phyloP scores from a whole-genome alignment of 2,888 invertebrate species.

The Ornithoptera alexandrae region DNA sequence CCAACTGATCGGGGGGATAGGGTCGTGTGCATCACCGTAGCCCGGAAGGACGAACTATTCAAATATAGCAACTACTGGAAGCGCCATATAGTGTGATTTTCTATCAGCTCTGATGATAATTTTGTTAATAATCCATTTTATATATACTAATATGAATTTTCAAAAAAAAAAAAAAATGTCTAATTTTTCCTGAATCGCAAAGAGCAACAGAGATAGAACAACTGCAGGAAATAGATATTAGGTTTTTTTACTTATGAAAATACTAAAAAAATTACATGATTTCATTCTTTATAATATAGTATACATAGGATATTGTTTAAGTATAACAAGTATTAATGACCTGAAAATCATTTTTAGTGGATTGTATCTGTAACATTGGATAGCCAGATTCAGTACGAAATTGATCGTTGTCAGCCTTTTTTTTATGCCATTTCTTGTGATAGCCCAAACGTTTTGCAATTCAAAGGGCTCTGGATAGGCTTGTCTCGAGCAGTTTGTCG shows the following conservation, averaged over 20 bases:
- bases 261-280: too few species aligned
- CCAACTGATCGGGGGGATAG: constrained; percentile 19
- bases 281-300: too few species aligned
- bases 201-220: too few species aligned
- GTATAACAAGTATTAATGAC: too few species aligned
- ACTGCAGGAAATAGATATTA: too few species aligned
- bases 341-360: too few species aligned
- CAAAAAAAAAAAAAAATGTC: too few species aligned
- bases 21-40: constrained; percentile 11
- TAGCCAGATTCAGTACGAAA: constrained; percentile 33
- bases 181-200: too few species aligned
- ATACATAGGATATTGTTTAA: too few species aligned
- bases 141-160: too few species aligned
- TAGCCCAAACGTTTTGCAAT: constrained; percentile 57
- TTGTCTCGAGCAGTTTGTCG: constrained; percentile 46
- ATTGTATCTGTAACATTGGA: not conserved
- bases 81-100: not conserved
- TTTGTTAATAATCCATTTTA: too few species aligned
- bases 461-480: constrained; percentile 53
- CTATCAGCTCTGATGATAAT: not conserved
- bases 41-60: not conserved
- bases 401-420: constrained; percentile 39
- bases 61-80: constrained; percentile 1
- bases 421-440: constrained; percentile 57
- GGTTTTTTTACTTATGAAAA: too few species aligned